A percentile compares a stretch with the other conserved stretches of the same genome.
Evolutionary conservation across 2,888 invertebrate species (phyloP).

Genomic region (Polydesmus complanatus): DNA sequence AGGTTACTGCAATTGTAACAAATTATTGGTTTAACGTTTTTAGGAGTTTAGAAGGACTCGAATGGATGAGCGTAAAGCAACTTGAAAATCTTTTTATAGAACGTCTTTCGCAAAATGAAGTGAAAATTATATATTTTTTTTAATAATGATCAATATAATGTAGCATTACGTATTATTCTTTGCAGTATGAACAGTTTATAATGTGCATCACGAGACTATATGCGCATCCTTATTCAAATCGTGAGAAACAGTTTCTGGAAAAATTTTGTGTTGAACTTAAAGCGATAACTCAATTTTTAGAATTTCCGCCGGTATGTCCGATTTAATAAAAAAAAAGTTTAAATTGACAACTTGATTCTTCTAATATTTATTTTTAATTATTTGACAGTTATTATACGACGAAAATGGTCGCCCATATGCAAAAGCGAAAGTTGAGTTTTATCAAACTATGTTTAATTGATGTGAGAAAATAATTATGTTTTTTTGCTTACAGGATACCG

Average conservation of each 20-base stretch:
- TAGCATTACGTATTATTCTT: slow-evolving; percentile 10
- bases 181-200: slow-evolving; percentile 54
- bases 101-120: slow-evolving; percentile 34
- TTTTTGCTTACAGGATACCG: slow-evolving; percentile 23
- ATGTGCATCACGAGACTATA: slow-evolving; percentile 54
- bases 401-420: slow-evolving; percentile 28
- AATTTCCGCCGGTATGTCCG: slow-evolving; percentile 42
- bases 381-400: slow-evolving; percentile 25
- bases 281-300: slow-evolving; percentile 43
- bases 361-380: slow-evolving; percentile 19
- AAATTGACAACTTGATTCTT: slow-evolving; percentile 24
- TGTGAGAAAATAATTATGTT: background rate
- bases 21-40: slow-evolving; percentile 31
- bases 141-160: no score
- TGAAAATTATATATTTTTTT: slow-evolving; percentile 55
- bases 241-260: slow-evolving; percentile 55
- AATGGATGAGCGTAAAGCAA: slow-evolving; percentile 52
- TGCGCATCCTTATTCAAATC: slow-evolving; percentile 55
- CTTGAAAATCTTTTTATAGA: slow-evolving; percentile 53
- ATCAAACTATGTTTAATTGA: background rate
- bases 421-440: slow-evolving; percentile 24
- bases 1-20: no score
- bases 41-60: slow-evolving; percentile 31
- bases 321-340: slow-evolving; percentile 22
- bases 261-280: slow-evolving; percentile 49